Base-by-base conservation (phyloP, 2,797 vertebrate genomes). In the Petrocephalus schoutedeni region DNA sequence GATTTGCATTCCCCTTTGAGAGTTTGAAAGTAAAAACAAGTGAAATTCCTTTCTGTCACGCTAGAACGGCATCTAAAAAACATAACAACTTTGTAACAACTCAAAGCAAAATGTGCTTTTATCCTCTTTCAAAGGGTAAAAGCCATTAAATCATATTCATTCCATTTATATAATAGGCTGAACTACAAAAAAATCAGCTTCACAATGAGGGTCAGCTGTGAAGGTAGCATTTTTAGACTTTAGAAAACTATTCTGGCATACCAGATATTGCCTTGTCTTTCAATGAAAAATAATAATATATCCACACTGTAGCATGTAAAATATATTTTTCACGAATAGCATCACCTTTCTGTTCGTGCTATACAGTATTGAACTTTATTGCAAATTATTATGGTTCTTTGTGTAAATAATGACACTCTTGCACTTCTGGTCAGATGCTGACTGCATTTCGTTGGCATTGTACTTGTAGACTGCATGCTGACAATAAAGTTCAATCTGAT, bases 11-110 rank as follows among this genome's bases (percentile, higher is more conserved):
- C 71, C 89, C 41, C 59, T 14, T 1, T 8, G 56, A 85, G 90
- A 90, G 74, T 88, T 71, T 28, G 89, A 89, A 86, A 88, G 87
- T 41, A 59, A 90, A 74, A 77, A 89, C 32, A 88, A 91, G 89
- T 88, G 77, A 90, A 91, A 90, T 82, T 87, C 45, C 87, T 89
- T 83, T 71, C 4, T 77, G 86, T 85, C 51, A 7, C 1, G 74
- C 36, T n/a, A 80, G 5, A 80, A 19, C 19, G n/a, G 41, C 74
- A 49, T 80, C 2, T 19, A 80, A 21, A 16, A 49, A n/a, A 49
- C 19, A n/a, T 45, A n/a, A n/a, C n/a, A n/a, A n/a, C n/a, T n/a
- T n/a, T 6, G 1, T 19, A 84, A 21, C 49, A 83, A 84, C 9
- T 84, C 49, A 16, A 28, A 56, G 12, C 19, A n/a, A 53, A 28